Conservation (phyloP, 2,113 vertebrate genomes). For the Triplophysa siluroides region DNA sequence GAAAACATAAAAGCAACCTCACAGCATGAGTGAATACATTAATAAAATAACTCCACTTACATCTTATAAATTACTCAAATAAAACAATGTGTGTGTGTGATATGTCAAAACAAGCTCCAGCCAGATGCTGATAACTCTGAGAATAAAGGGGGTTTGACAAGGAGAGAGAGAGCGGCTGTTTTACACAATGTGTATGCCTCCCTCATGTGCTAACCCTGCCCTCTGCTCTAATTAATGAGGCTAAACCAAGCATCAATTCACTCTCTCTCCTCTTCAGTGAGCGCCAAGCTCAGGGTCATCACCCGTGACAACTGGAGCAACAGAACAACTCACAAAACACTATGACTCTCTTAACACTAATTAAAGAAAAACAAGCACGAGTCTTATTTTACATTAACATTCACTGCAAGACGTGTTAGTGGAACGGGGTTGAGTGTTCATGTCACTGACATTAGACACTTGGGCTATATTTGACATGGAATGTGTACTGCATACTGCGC, state of each 20-base stretch:
- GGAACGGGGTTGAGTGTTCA: background rate
- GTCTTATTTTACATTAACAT: constrained; percentile 11
- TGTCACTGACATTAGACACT: background rate
- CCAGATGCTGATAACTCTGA: background rate
- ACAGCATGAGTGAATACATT: background rate
- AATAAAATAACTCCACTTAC: background rate
- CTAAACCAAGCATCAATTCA: constrained; percentile 61
- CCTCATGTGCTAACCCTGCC: constrained; percentile 44
- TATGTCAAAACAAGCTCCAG: constrained; percentile 5
- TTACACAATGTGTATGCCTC: constrained; percentile 26
- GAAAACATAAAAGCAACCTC: background rate
- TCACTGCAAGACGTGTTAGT: background rate
- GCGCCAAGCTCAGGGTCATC: constrained; percentile 26
- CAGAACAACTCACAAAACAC: constrained; percentile 31
- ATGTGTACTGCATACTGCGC: background rate
- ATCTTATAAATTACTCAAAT: background rate
- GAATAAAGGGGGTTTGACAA: constrained; percentile 12
- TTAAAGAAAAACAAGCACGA: constrained; percentile 37
- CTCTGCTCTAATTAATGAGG: constrained; percentile 65
- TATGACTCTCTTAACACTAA: constrained; percentile 26
- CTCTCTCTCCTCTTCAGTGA: constrained; percentile 23
- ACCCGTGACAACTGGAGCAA: constrained; percentile 17
- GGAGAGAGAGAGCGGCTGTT: constrained; percentile 10
- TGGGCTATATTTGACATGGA: background rate
- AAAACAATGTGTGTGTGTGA: background rate